Percentiles rank a stretch among this genome's conserved stretches.
These are phyloP conservation scores for Arenaria interpres DNA, from an alignment of 2,113 vertebrate species.

Conservation along the genomic window DNA sequence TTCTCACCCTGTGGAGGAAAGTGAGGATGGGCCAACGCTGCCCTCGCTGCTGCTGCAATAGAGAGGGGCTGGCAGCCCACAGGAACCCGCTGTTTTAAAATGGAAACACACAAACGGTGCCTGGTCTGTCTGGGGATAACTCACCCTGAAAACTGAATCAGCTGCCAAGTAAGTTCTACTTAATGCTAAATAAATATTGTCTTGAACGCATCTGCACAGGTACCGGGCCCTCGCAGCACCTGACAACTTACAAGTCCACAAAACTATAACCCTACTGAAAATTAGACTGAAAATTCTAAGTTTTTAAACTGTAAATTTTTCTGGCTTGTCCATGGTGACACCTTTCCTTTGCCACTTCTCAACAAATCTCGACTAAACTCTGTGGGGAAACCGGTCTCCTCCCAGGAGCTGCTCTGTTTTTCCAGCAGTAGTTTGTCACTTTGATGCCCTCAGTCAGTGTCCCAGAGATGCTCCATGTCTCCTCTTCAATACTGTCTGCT, in stretches of 20 bases:
- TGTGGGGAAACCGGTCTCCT: fast-evolving
- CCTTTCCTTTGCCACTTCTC: background rate
- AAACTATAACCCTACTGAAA: background rate
- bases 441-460: background rate
- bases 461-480: background rate
- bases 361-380: background rate
- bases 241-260: background rate
- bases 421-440: background rate
- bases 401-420: background rate
- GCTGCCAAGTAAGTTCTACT: background rate
- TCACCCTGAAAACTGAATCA: background rate
- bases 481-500: fast-evolving
- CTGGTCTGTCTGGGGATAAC: background rate
- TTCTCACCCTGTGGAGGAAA: background rate
- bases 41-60: fast-evolving
- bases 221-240: background rate
- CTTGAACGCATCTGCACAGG: background rate
- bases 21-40: background rate
- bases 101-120: background rate
- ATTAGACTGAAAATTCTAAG: background rate
- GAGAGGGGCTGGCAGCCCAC: background rate
- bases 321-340: background rate
- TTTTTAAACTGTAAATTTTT: background rate
- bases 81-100: background rate
- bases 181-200: background rate